Percentiles rank a stretch among this genome's conserved stretches.
Conservation (phyloP, 1,140 invertebrate genomes). For the Anastrepha ludens region DNA sequence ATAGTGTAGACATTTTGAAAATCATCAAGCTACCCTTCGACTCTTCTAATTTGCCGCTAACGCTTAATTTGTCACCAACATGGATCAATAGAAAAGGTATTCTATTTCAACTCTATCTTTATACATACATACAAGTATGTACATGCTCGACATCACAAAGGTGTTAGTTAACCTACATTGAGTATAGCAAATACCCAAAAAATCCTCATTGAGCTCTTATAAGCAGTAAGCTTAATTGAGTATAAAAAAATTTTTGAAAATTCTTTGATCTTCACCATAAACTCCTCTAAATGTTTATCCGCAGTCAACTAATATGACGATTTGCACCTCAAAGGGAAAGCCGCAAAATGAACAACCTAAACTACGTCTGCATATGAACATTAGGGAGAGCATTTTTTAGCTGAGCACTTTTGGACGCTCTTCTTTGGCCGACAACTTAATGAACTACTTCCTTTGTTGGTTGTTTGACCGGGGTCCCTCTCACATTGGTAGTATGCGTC, state of each 20-base stretch:
- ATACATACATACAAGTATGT: background rate
- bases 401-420: background rate
- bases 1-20: background rate
- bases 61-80: slow-evolving; percentile 1
- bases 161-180: background rate
- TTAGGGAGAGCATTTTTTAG: no score
- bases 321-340: background rate
- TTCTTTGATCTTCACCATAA: slow-evolving; percentile 19
- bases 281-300: background rate
- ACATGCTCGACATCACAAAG: background rate
- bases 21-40: background rate
- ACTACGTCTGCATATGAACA: background rate
- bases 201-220: background rate
- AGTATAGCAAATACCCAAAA: background rate
- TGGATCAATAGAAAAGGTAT: background rate
- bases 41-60: no score
- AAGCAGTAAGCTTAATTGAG: background rate
- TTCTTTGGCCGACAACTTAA: no score
- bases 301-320: background rate
- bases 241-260: background rate
- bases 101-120: background rate
- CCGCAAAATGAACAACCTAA: background rate
- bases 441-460: no score
- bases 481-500: no score
- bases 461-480: no score